Base-by-base conservation (phyloP, 2,888 invertebrate genomes). In the Pheosia gnoma region DNA sequence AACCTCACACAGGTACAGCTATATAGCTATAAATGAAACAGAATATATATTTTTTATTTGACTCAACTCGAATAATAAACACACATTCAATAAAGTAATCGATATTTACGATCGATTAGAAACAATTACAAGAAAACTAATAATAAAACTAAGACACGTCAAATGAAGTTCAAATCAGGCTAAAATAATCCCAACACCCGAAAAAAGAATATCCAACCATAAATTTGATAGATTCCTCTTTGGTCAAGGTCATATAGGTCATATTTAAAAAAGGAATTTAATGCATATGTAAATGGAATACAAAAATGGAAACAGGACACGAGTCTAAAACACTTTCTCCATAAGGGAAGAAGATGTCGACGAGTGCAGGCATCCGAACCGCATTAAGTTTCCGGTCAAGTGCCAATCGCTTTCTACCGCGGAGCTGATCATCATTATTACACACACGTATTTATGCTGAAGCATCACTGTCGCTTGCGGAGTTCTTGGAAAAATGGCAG, bases 351-450 rank as follows among this genome's bases (percentile, higher is more conserved):
- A 68, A 73, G 72, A 70, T 66, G 68, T 45, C 11, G 10, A 51
- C 61, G 70, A 68, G 63, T 66, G 59, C 59, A 61, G 63, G 67
- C 58, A 71, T 71, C 61, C 56, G 59, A 59, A 65, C 41, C 68
- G 59, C 67, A 79, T 76, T 78, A 71, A 63, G 59, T 78, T 78
- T 75, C 77, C 39, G 61, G 39, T 37, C 66, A 60, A 66, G 73
- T 70, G 62, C 67, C 72, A 69, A 71, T 64, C 63, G 76, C 79
- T 79, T 79, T 79, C 79, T 78, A 77, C 63, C 41, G 47, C 51
- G n/a, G 58, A 13, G 47, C 51, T 25, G 52, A 62, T 68, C 61
- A 75, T 78, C 71, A 58, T 10, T 52, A 78, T 63, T 66, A 6
- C 47, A 11, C 47, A 59, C 77, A 77, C 77, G 75, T 72, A 63